phyloP scores from a whole-genome alignment of 2,888 invertebrate species.

The Heliconius erato region DNA sequence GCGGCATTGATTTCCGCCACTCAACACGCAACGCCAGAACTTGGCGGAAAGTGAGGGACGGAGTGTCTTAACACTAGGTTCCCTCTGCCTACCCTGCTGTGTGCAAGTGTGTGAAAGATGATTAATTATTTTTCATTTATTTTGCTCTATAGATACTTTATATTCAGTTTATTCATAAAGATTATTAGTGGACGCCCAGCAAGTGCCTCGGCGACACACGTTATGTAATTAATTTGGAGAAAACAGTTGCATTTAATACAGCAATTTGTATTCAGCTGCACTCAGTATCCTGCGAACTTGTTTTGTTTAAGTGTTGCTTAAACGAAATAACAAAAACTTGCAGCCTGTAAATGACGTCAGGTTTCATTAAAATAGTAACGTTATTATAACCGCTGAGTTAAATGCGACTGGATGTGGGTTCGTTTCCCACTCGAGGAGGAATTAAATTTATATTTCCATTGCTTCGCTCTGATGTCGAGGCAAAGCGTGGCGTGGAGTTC shows the following conservation, averaged over 20 bases:
- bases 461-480: too few species aligned
- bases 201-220: conserved; percentile 53
- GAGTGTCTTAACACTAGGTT: too few species aligned
- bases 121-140: neutral
- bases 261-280: conserved; percentile 69
- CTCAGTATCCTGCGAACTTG: conserved; percentile 53
- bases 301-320: conserved; percentile 60
- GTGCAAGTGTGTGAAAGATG: too few species aligned
- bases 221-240: conserved; percentile 66
- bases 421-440: too few species aligned
- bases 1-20: too few species aligned
- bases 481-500: too few species aligned
- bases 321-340: conserved; percentile 10
- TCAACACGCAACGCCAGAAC: too few species aligned
- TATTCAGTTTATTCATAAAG: conserved; percentile 39
- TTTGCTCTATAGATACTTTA: neutral
- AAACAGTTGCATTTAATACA: conserved; percentile 67
- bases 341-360: conserved; percentile 14
- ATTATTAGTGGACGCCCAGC: conserved; percentile 47
- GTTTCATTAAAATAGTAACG: conserved; percentile 6
- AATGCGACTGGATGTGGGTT: too few species aligned
- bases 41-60: too few species aligned
- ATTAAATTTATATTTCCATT: too few species aligned
- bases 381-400: neutral
- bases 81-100: too few species aligned